Percentiles rank a stretch among this genome's conserved stretches.
Conservation (phyloP, 2,888 invertebrate genomes). For the Lutraria lutraria region DNA sequence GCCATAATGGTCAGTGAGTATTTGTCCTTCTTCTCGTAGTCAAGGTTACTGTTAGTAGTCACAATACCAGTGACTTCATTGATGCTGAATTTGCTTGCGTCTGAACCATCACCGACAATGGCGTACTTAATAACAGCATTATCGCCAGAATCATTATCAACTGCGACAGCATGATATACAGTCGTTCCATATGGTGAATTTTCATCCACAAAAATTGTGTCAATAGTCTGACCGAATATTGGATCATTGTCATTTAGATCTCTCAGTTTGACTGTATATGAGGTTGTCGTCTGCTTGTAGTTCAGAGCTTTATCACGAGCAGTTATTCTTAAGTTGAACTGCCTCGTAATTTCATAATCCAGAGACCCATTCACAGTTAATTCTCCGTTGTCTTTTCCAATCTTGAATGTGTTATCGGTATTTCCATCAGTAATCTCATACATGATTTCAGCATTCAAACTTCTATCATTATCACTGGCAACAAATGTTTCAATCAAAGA, state of each 20-base stretch:
- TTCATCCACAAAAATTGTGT: constrained; percentile 93
- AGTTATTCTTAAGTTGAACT: constrained; percentile 94
- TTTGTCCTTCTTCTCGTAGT: constrained; percentile 93
- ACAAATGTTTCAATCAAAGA: constrained; percentile 93
- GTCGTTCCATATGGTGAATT: constrained; percentile 92
- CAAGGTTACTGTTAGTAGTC: constrained; percentile 92
- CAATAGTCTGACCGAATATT: constrained; percentile 92
- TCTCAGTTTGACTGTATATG: constrained; percentile 94
- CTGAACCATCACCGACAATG: constrained; percentile 90
- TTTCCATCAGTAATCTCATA: constrained; percentile 91
- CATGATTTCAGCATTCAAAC: constrained; percentile 95
- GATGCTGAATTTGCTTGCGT: constrained; percentile 91
- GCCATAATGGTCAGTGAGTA: constrained; percentile 93
- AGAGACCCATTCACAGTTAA: constrained; percentile 93
- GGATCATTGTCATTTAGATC: constrained; percentile 97
- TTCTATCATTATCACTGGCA: constrained; percentile 94
- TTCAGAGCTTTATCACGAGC: constrained; percentile 95
- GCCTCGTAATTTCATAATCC: constrained; percentile 95
- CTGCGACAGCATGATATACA: constrained; percentile 90
- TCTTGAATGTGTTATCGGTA: constrained; percentile 92
- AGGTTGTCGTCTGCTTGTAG: constrained; percentile 92
- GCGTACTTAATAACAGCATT: constrained; percentile 95
- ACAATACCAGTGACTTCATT: constrained; percentile 92
- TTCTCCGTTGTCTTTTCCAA: constrained; percentile 92
- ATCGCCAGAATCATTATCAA: constrained; percentile 95